Base-by-base conservation (phyloP, 2,888 invertebrate species). In the Chrysina gloriosa region DNA sequence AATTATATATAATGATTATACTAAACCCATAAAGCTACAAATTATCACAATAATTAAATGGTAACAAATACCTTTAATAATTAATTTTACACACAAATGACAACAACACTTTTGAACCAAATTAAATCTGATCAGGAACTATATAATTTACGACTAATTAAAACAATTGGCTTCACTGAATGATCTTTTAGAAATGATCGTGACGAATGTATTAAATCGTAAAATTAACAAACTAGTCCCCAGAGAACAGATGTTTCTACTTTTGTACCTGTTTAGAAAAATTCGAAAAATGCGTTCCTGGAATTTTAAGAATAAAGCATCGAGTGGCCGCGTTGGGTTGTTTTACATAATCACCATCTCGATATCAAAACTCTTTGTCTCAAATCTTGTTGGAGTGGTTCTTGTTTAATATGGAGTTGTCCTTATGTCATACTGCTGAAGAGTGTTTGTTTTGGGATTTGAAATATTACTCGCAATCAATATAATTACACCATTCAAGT, bases 221-320 rank as follows among this genome's bases (percentile, higher is more conserved):
- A 77, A 74, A 74, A 73, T 73, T 71, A 71, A 73, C 70, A 14
- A 27, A 11, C 39, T 11, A 27, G 58, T 58, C 58, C 67, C 45
- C 42, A 52, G 58, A 67, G 70, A 77, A 78, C 78, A 78, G 77
- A 77, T 78, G 78, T 78, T 75, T 73, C 63, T 56, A 71, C 75
- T 73, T 79, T 78, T 77, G 78, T 80, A 80, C 79, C 80, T 80
- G 80, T 78, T 79, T 76, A 68, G 70, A 78, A 77, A 77, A 77
- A 80, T 80, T 77, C 78, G 69, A 78, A 79, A 78, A 77, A 79
- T 79, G 71, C 76, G 75, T 80, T 81, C 79, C 75, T 70, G 75
- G 81, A 80, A 80, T 77, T 72, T 77, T 31, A 73, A 74, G 75
- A 77, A 76, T 70, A 70, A 75, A 76, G 72, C 69, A 76, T 76